phyloP scores from a whole-genome alignment of 2,888 invertebrate genomes.

The Leucozona laternaria region DNA sequence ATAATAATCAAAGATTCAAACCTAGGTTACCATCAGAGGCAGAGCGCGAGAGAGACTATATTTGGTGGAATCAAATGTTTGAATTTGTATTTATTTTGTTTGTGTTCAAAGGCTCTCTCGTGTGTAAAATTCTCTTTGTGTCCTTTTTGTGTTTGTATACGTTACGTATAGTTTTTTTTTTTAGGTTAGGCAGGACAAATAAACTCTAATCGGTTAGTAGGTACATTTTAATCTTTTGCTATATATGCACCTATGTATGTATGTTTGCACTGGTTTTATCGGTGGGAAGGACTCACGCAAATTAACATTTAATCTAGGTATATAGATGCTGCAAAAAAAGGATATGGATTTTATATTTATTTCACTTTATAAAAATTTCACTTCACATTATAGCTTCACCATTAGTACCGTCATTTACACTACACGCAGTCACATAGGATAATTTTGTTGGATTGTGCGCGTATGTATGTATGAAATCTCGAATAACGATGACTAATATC shows the following conservation, averaged over 20 bases:
- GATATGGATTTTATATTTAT: background rate
- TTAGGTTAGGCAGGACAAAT: conserved; percentile 63
- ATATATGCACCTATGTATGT: too few relatives aligned
- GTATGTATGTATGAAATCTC: conserved; percentile 56
- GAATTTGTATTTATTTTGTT: background rate
- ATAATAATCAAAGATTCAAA: conserved; percentile 58
- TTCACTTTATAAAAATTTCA: background rate
- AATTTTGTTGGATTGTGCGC: conserved; percentile 64
- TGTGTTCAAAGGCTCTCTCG: background rate
- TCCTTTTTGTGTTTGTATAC: conserved; percentile 51
- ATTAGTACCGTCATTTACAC: conserved; percentile 13
- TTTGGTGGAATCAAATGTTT: conserved; percentile 23
- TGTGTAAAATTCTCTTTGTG: conserved; percentile 26
- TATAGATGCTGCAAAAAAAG: background rate
- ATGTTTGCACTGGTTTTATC: background rate
- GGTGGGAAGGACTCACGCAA: conserved; percentile 26
- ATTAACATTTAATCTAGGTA: conserved; percentile 17
- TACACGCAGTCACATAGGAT: conserved; percentile 23
- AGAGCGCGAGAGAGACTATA: conserved; percentile 3
- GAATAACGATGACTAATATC: conserved; percentile 70
- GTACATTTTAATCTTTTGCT: conserved; percentile 34
- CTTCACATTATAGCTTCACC: background rate
- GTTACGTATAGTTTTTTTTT: conserved; percentile 12
- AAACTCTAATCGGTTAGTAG: conserved; percentile 60
- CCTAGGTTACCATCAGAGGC: conserved; percentile 28